phyloP scores from a whole-genome alignment of 1,140 invertebrate species.

The Drosophila bocki region DNA sequence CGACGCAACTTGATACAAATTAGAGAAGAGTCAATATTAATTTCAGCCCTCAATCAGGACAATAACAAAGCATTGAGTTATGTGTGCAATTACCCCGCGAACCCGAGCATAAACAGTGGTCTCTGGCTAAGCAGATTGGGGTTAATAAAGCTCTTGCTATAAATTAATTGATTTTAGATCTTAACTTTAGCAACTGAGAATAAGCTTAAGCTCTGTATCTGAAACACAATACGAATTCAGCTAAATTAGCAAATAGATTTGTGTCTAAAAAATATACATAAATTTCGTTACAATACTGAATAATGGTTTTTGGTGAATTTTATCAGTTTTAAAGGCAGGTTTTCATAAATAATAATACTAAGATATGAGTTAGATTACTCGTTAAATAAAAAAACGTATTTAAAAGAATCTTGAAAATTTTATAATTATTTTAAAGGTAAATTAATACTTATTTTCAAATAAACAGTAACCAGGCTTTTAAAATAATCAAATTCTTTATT shows the following conservation, averaged over 20 bases:
- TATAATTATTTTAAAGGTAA: too few species aligned
- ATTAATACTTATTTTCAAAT: too few species aligned
- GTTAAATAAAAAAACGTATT: too few species aligned
- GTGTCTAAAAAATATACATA: background rate
- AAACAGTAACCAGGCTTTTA: background rate
- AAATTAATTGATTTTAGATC: background rate
- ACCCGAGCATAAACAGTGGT: slow-evolving; percentile 23
- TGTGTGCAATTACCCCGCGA: slow-evolving; percentile 19
- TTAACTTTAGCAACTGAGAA: too few species aligned
- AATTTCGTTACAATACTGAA: background rate
- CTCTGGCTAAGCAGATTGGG: background rate
- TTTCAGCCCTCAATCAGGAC: slow-evolving; percentile 41
- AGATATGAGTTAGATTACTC: too few species aligned
- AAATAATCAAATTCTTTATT: background rate
- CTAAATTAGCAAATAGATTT: background rate
- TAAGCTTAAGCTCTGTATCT: too few species aligned
- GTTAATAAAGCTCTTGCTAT: background rate
- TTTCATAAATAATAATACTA: too few species aligned
- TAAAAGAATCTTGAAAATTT: too few species aligned
- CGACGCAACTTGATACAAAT: slow-evolving; percentile 54
- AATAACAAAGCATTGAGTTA: slow-evolving; percentile 33
- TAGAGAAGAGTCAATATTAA: slow-evolving; percentile 43
- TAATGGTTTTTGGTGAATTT: too few species aligned
- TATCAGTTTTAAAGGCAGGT: too few species aligned
- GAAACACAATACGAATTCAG: too few species aligned